phyloP scores from a whole-genome alignment of 2,888 invertebrate genomes.

The Oxystoma pomonae region DNA sequence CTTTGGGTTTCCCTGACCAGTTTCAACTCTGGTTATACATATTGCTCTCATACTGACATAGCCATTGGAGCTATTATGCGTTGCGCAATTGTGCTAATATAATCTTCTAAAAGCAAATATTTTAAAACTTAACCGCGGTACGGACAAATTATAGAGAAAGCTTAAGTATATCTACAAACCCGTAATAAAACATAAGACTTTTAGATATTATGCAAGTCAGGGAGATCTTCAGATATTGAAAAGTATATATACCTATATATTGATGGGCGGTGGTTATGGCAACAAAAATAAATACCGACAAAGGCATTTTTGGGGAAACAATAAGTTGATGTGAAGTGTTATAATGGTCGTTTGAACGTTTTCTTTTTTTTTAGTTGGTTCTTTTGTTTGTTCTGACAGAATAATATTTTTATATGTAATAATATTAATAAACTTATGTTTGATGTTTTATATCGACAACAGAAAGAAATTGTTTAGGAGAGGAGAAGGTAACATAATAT shows the following conservation, averaged over 20 bases:
- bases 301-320: conserved; percentile 19
- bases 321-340: conserved; percentile 4
- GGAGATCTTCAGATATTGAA: conserved; percentile 12
- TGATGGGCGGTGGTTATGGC: conserved; percentile 20
- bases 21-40: too few species aligned
- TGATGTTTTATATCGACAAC: too few species aligned
- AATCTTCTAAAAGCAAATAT: background rate
- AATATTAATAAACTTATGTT: background rate
- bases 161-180: background rate
- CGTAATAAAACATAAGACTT: background rate
- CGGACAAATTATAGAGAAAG: background rate
- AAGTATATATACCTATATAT: conserved; percentile 18
- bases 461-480: too few species aligned
- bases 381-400: background rate
- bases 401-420: background rate
- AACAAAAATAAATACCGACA: conserved; percentile 21
- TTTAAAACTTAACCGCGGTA: background rate
- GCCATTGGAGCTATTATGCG: background rate
- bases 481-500: too few species aligned
- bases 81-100: background rate
- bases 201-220: background rate
- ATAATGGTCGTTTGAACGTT: background rate
- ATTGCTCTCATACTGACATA: too few species aligned
- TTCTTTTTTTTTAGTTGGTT: background rate
- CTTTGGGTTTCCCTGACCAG: too few species aligned